These are phyloP conservation scores for Acanthosoma haemorrhoidale DNA, from an alignment of 2,888 invertebrate species.

Conservation along the genomic window DNA sequence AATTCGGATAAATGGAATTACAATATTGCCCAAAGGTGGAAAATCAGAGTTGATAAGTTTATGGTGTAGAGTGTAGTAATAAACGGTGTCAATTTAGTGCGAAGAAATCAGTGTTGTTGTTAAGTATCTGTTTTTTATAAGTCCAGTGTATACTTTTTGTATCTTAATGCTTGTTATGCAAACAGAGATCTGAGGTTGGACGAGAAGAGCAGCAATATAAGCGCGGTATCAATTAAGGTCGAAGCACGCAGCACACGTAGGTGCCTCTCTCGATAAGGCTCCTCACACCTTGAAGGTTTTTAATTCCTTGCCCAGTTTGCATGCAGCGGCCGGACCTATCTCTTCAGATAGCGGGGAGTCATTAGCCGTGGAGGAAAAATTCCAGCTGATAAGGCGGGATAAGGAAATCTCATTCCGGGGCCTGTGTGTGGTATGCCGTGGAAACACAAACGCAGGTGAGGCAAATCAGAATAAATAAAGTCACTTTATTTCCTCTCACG, in stretches of 20 bases:
- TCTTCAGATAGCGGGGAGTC: background rate
- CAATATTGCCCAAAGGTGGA: no score
- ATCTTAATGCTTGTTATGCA: no score
- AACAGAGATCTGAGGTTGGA: no score
- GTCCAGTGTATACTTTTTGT: no score
- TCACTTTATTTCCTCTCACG: constrained; percentile 2
- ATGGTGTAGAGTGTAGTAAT: no score
- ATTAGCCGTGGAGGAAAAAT: constrained; percentile 12
- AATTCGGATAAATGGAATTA: no score
- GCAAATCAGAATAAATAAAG: constrained; percentile 12
- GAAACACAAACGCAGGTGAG: no score
- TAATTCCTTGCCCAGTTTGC: constrained; percentile 5
- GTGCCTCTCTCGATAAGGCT: background rate
- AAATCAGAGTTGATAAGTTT: no score
- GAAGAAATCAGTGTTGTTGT: no score
- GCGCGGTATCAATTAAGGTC: background rate
- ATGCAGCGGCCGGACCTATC: background rate
- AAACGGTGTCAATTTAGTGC: no score
- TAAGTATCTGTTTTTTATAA: no score
- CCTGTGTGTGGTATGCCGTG: background rate
- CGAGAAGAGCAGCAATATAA: no score
- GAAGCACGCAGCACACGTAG: background rate
- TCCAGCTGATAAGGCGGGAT: background rate
- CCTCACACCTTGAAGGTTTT: constrained; percentile 3
- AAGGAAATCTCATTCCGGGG: constrained; percentile 6